Evolutionary conservation across 2,888 invertebrate species (phyloP), one percentile per base, ranked within the genome.

Genomic region (Eulithis prunata): DNA sequence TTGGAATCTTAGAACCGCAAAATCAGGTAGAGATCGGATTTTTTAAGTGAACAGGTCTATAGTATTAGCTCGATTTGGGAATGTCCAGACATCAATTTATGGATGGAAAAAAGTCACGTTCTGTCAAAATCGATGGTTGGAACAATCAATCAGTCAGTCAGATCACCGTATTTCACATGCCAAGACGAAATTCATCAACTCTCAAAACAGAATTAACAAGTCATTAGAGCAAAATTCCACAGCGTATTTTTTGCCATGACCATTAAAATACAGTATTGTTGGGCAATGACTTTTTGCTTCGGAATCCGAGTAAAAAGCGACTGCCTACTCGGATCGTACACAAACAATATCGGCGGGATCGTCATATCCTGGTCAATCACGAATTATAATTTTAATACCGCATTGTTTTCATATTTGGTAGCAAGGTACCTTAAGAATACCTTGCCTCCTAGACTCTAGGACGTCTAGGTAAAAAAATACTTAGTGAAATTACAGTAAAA

Each of bases 271-370:
- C 86, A 82, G 83, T 82, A 84, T 41, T 80, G 76, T 79, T 82
- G 84, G 83, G 84, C 86, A 85, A 83, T 85, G 81, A 85, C 85
- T 91, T 91, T 90, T 89, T 85, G 86, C 82, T 80, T 78, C 71
- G 89, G 92, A 91, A 92, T 93, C 84, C 88, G 85, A 79, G 83
- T 84, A 93, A 92, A 93, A 92, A 92, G 77, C 76, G 74, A 76
- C 77, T 72, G 76, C 81, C 71, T 76, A 82, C 41, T 41, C 41
- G 32, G 21, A 21, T 21, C 21, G 38, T 38, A 38, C 8, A 41
- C 82, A 80, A 81, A 82, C 81, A 80, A 83, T 78, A 77, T 79
- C 78, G 76, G 80, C 77, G 78, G 21, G 49, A 21, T 78, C 77
- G 73, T 76, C 79, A 60, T 82, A 90, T 90, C 87, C 87, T 88